These are phyloP conservation scores for Lamprotornis superbus DNA, from an alignment of 2,113 vertebrate species.

Conservation along the genomic window DNA sequence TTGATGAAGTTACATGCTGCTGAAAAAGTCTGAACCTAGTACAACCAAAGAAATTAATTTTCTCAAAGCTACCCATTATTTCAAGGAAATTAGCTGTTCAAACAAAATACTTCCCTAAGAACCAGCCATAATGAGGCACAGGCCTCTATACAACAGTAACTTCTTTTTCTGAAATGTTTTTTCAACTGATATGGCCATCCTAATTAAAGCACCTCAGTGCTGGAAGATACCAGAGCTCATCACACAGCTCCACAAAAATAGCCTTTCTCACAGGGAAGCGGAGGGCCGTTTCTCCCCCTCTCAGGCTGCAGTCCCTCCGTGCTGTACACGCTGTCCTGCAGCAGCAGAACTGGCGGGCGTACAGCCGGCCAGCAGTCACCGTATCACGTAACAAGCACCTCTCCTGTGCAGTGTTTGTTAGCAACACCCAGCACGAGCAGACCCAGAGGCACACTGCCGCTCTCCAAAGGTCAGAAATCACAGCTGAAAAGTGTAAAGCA, in stretches of 20 bases:
- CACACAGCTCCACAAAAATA: slow-evolving; percentile 1
- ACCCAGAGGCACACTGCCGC: neutral
- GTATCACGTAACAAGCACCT: neutral
- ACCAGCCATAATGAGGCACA: neutral
- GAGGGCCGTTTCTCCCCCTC: neutral
- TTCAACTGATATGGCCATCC: neutral
- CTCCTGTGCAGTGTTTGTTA: neutral
- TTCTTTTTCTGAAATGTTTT: neutral
- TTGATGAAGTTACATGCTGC: neutral
- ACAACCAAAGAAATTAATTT: neutral
- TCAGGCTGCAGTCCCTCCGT: neutral
- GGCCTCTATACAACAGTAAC: neutral
- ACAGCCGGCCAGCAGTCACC: neutral
- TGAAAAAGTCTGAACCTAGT: neutral
- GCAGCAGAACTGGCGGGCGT: neutral
- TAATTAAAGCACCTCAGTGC: neutral
- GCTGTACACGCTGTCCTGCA: slow-evolving; percentile 14
- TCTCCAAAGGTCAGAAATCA: slow-evolving; percentile 11
- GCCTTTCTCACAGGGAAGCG: neutral
- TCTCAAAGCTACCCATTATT: neutral
- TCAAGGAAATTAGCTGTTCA: neutral
- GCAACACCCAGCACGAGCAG: neutral
- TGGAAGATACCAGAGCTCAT: neutral
- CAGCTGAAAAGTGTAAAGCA: neutral
- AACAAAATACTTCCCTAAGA: neutral